phyloP scores from a whole-genome alignment of 2,888 invertebrate species.

The Oxycera nigricornis region DNA sequence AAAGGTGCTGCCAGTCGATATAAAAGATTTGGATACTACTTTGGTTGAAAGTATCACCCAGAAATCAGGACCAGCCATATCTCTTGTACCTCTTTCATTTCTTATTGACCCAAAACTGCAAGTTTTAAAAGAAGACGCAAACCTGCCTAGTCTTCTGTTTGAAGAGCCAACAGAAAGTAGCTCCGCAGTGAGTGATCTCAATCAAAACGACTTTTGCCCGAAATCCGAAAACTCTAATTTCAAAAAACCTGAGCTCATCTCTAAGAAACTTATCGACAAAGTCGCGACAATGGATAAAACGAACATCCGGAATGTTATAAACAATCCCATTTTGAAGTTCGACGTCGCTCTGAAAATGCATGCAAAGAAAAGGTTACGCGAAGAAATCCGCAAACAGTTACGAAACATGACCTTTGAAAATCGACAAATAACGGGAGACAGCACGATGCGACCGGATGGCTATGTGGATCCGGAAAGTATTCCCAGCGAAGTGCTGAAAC shows the following conservation, averaged over 20 bases:
- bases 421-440: constrained; percentile 36
- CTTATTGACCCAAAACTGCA: constrained; percentile 15
- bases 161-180: not conserved
- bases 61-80: not conserved
- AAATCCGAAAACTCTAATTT: not conserved
- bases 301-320: constrained; percentile 58
- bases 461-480: constrained; percentile 57
- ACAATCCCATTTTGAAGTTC: constrained; percentile 58
- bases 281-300: constrained; percentile 58
- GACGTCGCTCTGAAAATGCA: constrained; percentile 57
- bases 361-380: constrained; percentile 56
- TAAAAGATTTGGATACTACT: not conserved
- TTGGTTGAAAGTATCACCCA: too few species aligned
- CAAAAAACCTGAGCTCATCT: constrained; percentile 30
- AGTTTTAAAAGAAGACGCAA: not conserved
- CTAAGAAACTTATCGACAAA: constrained; percentile 52
- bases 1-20: not conserved
- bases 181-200: not conserved
- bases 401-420: constrained; percentile 54
- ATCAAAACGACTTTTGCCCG: not conserved
- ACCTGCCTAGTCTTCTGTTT: not conserved
- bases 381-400: constrained; percentile 57
- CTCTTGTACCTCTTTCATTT: constrained; percentile 27
- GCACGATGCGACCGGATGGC: constrained; percentile 55
- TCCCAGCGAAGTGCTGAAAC: constrained; percentile 55